Percentiles rank a stretch among this genome's conserved stretches.
phyloP scores from a whole-genome alignment of 2,888 invertebrate genomes.

The Brenthis daphne region DNA sequence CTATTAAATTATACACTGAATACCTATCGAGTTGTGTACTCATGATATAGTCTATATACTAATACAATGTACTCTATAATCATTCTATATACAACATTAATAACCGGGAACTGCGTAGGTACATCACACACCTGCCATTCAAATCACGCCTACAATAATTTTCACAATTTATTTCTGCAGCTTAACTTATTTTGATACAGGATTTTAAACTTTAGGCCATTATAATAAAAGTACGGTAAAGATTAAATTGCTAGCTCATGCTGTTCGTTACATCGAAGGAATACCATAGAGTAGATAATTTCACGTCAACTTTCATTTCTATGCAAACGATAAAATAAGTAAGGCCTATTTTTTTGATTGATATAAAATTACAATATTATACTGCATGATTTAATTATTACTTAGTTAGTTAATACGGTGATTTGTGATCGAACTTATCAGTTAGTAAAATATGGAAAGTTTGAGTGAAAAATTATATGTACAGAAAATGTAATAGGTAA shows the following conservation, averaged over 20 bases:
- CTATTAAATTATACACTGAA: constrained; percentile 1
- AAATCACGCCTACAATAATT: constrained; percentile 65
- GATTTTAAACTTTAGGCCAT: constrained; percentile 30
- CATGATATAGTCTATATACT: constrained; percentile 9
- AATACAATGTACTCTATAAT: constrained; percentile 34
- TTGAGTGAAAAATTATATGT: no score
- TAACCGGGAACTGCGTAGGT: constrained; percentile 31
- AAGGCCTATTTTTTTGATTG: neutral
- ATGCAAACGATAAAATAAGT: neutral
- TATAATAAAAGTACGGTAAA: constrained; percentile 29
- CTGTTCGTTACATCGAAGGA: constrained; percentile 30
- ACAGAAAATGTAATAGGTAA: no score
- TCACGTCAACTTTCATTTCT: neutral
- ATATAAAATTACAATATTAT: no score
- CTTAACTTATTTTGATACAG: constrained; percentile 24
- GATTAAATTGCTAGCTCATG: constrained; percentile 32
- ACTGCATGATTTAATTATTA: no score
- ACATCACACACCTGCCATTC: constrained; percentile 67
- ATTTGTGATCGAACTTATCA: no score
- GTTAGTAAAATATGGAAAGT: no score
- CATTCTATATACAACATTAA: constrained; percentile 53
- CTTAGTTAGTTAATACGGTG: no score
- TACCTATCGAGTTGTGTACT: constrained; percentile 6
- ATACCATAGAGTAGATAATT: constrained; percentile 35
- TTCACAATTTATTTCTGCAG: constrained; percentile 39